Conservation (phyloP, 92 coral and sea anemone genomes). For the Heteractis magnifica region DNA sequence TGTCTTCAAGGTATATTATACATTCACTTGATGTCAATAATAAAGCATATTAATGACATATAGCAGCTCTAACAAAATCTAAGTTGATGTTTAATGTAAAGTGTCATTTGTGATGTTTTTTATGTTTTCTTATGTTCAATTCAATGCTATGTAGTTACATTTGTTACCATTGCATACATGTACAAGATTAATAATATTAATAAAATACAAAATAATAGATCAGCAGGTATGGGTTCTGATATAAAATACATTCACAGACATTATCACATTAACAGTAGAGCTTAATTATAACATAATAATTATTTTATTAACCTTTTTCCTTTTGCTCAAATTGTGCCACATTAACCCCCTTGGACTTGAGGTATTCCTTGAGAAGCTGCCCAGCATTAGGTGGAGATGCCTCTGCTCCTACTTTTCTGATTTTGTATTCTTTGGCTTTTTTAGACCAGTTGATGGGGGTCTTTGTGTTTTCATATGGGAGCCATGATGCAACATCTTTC, state of each 20-base stretch:
- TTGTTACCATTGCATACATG: too few relatives aligned
- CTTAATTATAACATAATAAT: neutral
- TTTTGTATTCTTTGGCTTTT: conserved; percentile 23
- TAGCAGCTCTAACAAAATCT: too few relatives aligned
- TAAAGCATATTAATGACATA: too few relatives aligned
- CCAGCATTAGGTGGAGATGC: conserved; percentile 35
- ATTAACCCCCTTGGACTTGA: conserved; percentile 24
- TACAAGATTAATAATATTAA: too few relatives aligned
- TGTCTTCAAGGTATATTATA: neutral
- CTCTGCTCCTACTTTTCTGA: conserved; percentile 12
- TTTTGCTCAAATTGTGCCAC: conserved; percentile 11
- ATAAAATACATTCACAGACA: too few relatives aligned
- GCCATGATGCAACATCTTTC: conserved; percentile 15
- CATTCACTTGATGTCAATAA: too few relatives aligned
- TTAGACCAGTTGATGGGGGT: conserved; percentile 20
- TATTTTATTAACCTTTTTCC: conserved; percentile 8
- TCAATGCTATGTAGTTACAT: too few relatives aligned
- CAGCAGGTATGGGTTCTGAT: too few relatives aligned
- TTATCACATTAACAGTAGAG: neutral
- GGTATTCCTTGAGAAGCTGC: conserved; percentile 29
- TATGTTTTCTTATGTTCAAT: too few relatives aligned
- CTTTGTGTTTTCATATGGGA: neutral
- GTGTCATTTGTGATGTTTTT: too few relatives aligned
- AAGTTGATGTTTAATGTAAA: too few relatives aligned
- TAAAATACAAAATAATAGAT: too few relatives aligned